phyloP scores from a whole-genome alignment of 2,113 vertebrate species.

The Mormyrus iriodes region DNA sequence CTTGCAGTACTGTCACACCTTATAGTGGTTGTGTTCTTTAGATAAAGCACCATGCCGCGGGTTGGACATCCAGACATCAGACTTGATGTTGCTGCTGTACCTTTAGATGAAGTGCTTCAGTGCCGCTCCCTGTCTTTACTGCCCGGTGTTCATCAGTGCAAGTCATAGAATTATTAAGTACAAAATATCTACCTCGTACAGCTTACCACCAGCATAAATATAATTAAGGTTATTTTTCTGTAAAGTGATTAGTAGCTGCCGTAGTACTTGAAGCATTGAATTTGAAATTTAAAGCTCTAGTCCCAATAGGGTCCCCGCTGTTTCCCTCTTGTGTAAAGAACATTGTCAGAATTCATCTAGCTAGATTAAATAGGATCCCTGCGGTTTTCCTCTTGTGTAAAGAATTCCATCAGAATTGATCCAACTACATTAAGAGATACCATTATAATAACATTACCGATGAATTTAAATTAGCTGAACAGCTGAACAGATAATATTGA shows the following conservation, averaged over 20 bases:
- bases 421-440: neutral
- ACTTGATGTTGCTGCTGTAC: neutral
- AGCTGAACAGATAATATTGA: neutral
- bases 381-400: neutral
- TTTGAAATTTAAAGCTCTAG: neutral
- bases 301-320: neutral
- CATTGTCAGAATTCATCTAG: neutral
- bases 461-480: constrained; percentile 1
- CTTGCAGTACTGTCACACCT: neutral
- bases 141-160: neutral
- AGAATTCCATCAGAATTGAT: neutral
- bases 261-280: neutral
- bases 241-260: neutral
- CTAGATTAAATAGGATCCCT: neutral
- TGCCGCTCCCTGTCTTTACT: neutral
- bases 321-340: neutral
- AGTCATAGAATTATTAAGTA: neutral
- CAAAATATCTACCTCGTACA: neutral
- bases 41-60: neutral
- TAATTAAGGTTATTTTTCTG: neutral
- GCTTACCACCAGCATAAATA: neutral
- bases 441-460: neutral
- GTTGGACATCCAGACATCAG: neutral
- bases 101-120: neutral
- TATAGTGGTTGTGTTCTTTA: neutral